Percentiles rank a stretch among this genome's conserved stretches.
Evolutionary conservation across 2,888 invertebrate species (phyloP).

Genomic region (Nyleta sp.): DNA sequence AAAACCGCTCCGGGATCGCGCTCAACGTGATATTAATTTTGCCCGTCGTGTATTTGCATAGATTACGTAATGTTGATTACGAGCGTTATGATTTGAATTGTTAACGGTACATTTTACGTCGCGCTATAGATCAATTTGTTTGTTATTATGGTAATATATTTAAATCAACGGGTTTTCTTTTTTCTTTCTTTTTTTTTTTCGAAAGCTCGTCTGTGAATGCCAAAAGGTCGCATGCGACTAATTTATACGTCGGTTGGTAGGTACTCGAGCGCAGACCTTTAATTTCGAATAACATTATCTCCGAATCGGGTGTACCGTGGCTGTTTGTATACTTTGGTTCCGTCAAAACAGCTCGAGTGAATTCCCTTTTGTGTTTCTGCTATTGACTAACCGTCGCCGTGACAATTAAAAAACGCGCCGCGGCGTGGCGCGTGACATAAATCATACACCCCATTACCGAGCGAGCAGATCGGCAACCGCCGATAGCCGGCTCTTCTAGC

Average conservation of each 20-base stretch:
- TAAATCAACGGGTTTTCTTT: slow-evolving; percentile 12
- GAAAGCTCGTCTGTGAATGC: neutral
- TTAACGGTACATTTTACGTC: slow-evolving; percentile 20
- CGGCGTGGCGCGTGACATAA: slow-evolving; percentile 75
- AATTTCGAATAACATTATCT: slow-evolving; percentile 20
- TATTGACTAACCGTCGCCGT: no score
- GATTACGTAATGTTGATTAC: slow-evolving; percentile 25
- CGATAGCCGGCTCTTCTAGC: slow-evolving; percentile 72
- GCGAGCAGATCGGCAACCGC: slow-evolving; percentile 76
- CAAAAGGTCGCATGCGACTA: slow-evolving; percentile 25
- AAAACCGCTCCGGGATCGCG: no score
- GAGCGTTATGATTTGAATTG: slow-evolving; percentile 33
- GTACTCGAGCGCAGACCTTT: no score
- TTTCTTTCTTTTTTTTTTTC: no score
- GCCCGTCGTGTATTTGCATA: slow-evolving; percentile 6
- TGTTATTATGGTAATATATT: slow-evolving; percentile 46
- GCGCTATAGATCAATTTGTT: slow-evolving; percentile 37
- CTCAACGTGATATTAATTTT: neutral
- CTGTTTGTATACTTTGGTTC: neutral
- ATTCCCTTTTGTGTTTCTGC: no score
- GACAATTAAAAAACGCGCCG: slow-evolving; percentile 74
- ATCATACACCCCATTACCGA: slow-evolving; percentile 80
- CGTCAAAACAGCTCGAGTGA: neutral
- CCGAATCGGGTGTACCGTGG: neutral
- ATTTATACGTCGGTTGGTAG: slow-evolving; percentile 16